Percentiles rank a stretch among this genome's conserved stretches.
These are phyloP conservation scores for Grapholita molesta DNA, from an alignment of 1,140 invertebrate species.

Conservation along the genomic window DNA sequence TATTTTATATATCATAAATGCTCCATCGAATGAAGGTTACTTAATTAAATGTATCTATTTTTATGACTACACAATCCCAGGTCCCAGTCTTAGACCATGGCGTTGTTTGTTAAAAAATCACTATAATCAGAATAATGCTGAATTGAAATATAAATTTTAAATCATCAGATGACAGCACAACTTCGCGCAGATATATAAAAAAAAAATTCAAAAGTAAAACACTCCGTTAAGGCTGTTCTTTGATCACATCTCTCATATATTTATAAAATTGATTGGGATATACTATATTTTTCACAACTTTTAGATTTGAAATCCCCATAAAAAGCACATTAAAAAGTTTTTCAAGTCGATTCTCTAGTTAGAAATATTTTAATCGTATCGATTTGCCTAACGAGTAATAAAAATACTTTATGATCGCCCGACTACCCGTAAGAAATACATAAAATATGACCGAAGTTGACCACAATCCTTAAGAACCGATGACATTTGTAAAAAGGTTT, in stretches of 20 bases:
- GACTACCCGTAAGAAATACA: constrained; percentile 18
- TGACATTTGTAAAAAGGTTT: constrained; percentile 62
- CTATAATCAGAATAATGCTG: too few relatives aligned
- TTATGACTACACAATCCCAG: too few relatives aligned
- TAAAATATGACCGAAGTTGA: constrained; percentile 32
- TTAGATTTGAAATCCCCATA: not conserved
- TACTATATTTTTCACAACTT: not conserved
- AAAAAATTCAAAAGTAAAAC: not conserved
- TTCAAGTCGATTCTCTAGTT: not conserved
- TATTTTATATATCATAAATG: constrained; percentile 47
- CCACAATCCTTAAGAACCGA: constrained; percentile 36
- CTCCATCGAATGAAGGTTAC: constrained; percentile 23
- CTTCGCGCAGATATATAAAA: not conserved
- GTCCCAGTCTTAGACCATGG: too few relatives aligned
- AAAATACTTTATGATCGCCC: constrained; percentile 11
- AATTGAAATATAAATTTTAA: too few relatives aligned
- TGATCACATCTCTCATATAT: not conserved
- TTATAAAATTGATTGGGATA: not conserved
- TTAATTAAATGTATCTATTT: constrained; percentile 3
- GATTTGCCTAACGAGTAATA: constrained; percentile 11
- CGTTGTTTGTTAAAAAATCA: too few relatives aligned
- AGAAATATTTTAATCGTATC: not conserved
- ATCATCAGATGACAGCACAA: too few relatives aligned
- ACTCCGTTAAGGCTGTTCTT: too few relatives aligned
- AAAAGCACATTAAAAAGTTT: not conserved